Base-by-base conservation (phyloP, 2,888 invertebrate species). In the Rhagophthalmus giganteus region DNA sequence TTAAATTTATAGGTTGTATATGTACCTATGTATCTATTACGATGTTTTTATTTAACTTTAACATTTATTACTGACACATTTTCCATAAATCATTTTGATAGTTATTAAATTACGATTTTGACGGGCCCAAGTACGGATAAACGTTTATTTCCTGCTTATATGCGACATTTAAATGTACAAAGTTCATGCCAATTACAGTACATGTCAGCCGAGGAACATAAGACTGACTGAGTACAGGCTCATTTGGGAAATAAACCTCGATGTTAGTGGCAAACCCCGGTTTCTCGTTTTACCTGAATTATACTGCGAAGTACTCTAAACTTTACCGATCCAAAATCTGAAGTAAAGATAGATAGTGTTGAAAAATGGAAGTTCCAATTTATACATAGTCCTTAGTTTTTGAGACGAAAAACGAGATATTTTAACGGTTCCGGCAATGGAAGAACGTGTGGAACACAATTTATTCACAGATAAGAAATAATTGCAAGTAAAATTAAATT, bases 231-330 rank as follows among this genome's bases (percentile, higher is more conserved):
- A 13, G 9, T 41, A 12, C 25, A 37, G 41, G 35, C 40, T 41
- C 54, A 54, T 49, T 41, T 54, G 49, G 54, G 49, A 54, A 54
- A 54, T 54, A 54, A 50, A 25, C 37, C 37, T 38, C 30, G 42
- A 54, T 54, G 54, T 45, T 54, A 27, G 38, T 10, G 39, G 38
- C 7, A 26, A 33, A 14, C 26, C 34, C 27, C 34, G 10, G 8
- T 27, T 27, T n/a, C 4, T 8, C 10, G 27, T 10, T 27, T 27
- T 27, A 27, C 10, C 27, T 27, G 27, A 8, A 27, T 27, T 27
- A 27, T 7, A 20, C 20, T n/a, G n/a, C n/a, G n/a, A n/a, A n/a
- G n/a, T n/a, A n/a, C n/a, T n/a, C n/a, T n/a, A n/a, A 25, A 9
- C 20, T 30, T 39, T 10, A 32, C 35, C 31, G n/a, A n/a, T n/a